phyloP scores from a whole-genome alignment of 1,140 invertebrate species.

The Drosophila navojoa region DNA sequence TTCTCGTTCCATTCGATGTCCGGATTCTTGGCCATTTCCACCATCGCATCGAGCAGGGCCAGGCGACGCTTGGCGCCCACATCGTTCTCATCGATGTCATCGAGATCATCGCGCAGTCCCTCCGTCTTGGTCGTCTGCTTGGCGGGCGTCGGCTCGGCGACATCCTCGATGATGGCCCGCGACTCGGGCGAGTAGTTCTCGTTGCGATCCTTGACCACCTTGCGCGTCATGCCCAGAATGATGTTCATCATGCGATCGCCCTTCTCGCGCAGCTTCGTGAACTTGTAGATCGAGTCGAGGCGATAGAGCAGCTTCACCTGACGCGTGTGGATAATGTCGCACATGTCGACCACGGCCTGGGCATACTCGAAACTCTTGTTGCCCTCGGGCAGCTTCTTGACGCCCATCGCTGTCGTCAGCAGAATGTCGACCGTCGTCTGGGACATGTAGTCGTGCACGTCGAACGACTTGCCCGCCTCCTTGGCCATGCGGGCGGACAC shows the following conservation, averaged over 20 bases:
- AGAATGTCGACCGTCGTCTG: conserved; percentile 94
- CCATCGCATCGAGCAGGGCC: conserved; percentile 93
- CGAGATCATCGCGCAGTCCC: conserved; percentile 88
- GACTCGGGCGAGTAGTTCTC: conserved; percentile 85
- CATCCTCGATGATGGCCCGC: conserved; percentile 84
- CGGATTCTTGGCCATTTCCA: conserved; percentile 87
- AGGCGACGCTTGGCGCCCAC: conserved; percentile 90
- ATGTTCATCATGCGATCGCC: conserved; percentile 86
- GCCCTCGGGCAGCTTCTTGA: conserved; percentile 87
- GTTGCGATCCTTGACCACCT: conserved; percentile 87
- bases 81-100: conserved; percentile 90
- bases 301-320: conserved; percentile 87
- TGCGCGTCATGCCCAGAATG: conserved; percentile 87
- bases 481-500: conserved; percentile 88
- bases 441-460: conserved; percentile 93
- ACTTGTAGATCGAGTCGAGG: conserved; percentile 87
- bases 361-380: conserved; percentile 88
- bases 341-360: conserved; percentile 90
- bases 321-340: conserved; percentile 88
- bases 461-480: conserved; percentile 88
- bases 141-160: conserved; percentile 38
- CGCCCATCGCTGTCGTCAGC: conserved; percentile 91
- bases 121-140: conserved; percentile 51
- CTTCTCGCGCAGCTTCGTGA: conserved; percentile 85
- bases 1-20: conserved; percentile 87